Conservation (phyloP, 2,797 vertebrate genomes). For the Sitta carolinensis region DNA sequence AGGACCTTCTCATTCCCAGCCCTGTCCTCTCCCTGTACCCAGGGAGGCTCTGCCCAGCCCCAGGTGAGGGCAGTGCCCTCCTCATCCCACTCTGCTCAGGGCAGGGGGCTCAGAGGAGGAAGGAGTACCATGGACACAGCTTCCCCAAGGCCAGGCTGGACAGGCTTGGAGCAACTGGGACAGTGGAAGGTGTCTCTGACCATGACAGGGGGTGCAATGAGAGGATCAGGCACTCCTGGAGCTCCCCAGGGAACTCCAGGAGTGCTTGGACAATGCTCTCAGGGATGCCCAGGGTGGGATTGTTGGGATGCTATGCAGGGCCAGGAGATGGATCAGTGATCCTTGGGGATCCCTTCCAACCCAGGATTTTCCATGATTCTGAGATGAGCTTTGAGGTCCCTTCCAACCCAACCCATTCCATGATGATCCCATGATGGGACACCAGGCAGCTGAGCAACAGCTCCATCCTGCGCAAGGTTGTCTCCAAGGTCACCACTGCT, state of each 20-base stretch:
- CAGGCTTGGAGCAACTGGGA: not conserved
- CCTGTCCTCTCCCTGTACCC: not conserved
- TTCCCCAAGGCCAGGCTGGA: not conserved
- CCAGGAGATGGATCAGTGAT: not conserved
- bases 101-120: not conserved
- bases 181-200: not conserved
- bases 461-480: not conserved
- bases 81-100: not conserved
- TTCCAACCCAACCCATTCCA: not conserved
- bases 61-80: not conserved
- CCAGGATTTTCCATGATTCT: not conserved
- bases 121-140: not conserved
- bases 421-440: not conserved
- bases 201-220: not conserved
- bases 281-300: not conserved
- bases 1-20: not conserved
- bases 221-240: not conserved
- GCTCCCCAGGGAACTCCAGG: not conserved
- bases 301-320: not conserved
- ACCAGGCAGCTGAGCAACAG: not conserved
- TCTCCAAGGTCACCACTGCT: not conserved
- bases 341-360: too few relatives aligned
- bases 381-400: not conserved
- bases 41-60: not conserved
- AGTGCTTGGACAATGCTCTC: rapidly evolving